A percentile compares a stretch with the other conserved stretches of the same genome.
phyloP scores from a whole-genome alignment of 92 coral and sea anemone species.

The Scolanthus callimorphus region DNA sequence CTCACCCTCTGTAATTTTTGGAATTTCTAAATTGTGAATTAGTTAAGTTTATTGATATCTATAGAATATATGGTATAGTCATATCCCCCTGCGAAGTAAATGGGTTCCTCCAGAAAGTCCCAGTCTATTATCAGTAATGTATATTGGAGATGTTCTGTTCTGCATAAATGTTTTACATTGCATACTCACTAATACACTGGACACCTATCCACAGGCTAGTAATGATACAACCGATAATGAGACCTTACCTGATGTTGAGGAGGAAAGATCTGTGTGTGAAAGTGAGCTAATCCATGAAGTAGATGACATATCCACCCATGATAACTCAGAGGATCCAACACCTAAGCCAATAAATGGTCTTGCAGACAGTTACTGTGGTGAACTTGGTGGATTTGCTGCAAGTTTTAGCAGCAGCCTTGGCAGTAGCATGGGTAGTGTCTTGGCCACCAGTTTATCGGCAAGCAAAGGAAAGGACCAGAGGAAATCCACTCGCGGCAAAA shows the following conservation, averaged over 20 bases:
- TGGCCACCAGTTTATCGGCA: slow-evolving; percentile 35
- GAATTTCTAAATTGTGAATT: too few species aligned
- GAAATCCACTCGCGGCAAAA: slow-evolving; percentile 81
- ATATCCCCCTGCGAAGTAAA: too few species aligned
- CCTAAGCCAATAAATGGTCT: slow-evolving; percentile 15
- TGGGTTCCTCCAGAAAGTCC: too few species aligned
- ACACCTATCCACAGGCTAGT: too few species aligned
- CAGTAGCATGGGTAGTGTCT: slow-evolving; percentile 49
- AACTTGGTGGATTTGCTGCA: slow-evolving; percentile 20
- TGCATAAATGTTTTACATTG: too few species aligned
- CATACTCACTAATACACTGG: too few species aligned
- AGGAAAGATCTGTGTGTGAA: slow-evolving; percentile 21
- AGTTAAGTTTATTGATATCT: too few species aligned
- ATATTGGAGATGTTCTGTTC: too few species aligned
- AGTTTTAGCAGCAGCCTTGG: slow-evolving; percentile 64
- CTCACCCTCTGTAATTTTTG: too few species aligned
- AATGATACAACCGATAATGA: background rate
- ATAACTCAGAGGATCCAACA: slow-evolving; percentile 2
- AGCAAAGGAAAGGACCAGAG: slow-evolving; percentile 82
- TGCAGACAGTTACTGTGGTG: slow-evolving; percentile 32
- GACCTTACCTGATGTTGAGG: slow-evolving; percentile 15
- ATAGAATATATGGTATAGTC: too few species aligned
- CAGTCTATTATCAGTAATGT: too few species aligned
- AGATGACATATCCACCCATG: slow-evolving; percentile 14
- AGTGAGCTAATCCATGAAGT: slow-evolving; percentile 11